phyloP scores from a whole-genome alignment of 2,888 invertebrate species.

The Drosophila pseudotakahashii region DNA sequence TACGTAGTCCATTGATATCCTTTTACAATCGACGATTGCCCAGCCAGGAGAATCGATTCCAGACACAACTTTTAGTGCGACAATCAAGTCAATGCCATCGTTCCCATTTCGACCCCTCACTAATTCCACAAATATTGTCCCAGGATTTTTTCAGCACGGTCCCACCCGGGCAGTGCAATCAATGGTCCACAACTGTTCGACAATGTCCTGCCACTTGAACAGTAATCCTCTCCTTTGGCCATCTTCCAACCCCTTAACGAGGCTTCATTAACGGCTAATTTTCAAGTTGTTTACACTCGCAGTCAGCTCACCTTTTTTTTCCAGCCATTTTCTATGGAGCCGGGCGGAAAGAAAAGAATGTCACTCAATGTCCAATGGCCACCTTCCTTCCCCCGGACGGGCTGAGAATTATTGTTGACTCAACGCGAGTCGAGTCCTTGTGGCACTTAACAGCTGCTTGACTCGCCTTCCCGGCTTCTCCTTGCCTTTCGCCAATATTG shows the following conservation, averaged over 20 bases:
- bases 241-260: slow-evolving; percentile 51
- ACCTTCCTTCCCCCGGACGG: slow-evolving; percentile 31
- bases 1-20: slow-evolving; percentile 10
- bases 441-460: slow-evolving; percentile 63
- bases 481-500: slow-evolving; percentile 59
- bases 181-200: slow-evolving; percentile 40
- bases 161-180: slow-evolving; percentile 56
- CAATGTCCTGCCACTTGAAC: slow-evolving; percentile 37
- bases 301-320: slow-evolving; percentile 57
- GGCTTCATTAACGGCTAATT: slow-evolving; percentile 78
- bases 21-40: slow-evolving; percentile 18
- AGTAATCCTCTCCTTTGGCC: slow-evolving; percentile 18
- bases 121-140: slow-evolving; percentile 71
- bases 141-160: slow-evolving; percentile 35
- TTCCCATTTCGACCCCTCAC: slow-evolving; percentile 54
- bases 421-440: slow-evolving; percentile 63
- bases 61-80: slow-evolving; percentile 1
- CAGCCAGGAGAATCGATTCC: slow-evolving; percentile 1
- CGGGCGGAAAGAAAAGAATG: slow-evolving; percentile 54
- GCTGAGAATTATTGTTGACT: slow-evolving; percentile 78
- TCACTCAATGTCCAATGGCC: slow-evolving; percentile 65
- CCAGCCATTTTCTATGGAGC: slow-evolving; percentile 44
- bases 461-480: slow-evolving; percentile 29
- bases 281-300: slow-evolving; percentile 76
- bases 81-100: slow-evolving; percentile 44